A percentile compares a stretch with the other conserved stretches of the same genome.
Conservation (phyloP, 1,140 invertebrate species). For the Plectrocnemia conspersa region DNA sequence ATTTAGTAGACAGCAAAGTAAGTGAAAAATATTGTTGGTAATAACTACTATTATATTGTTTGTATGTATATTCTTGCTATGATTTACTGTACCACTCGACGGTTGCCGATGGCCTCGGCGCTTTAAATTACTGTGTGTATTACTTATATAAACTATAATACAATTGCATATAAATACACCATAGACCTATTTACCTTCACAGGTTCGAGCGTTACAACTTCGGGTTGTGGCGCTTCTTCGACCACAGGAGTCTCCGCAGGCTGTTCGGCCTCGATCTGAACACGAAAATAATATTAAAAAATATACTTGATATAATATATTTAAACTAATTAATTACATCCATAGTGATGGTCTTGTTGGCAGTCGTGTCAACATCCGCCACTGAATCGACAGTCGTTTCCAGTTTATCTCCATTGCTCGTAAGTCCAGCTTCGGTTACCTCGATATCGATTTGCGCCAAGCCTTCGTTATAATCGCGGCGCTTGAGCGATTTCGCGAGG, state of each 20-base stretch:
- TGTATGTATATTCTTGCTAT: background rate
- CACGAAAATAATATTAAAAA: background rate
- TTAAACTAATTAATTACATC: slow-evolving; percentile 7
- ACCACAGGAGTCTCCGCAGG: background rate
- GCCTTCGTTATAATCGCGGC: slow-evolving; percentile 48
- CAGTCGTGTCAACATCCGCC: background rate
- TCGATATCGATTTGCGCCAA: slow-evolving; percentile 50
- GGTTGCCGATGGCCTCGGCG: slow-evolving; percentile 7
- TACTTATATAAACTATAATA: slow-evolving; percentile 8
- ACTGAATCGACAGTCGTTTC: background rate
- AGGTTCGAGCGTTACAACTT: background rate
- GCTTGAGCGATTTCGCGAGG: slow-evolving; percentile 45
- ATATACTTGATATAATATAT: background rate
- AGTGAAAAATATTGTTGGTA: background rate
- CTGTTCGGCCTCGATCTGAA: slow-evolving; percentile 4
- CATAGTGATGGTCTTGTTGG: background rate
- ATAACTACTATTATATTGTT: background rate
- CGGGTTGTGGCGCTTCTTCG: background rate
- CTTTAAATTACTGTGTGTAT: background rate
- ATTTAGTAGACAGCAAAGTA: too few species aligned
- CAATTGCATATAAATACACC: slow-evolving; percentile 11
- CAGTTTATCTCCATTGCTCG: slow-evolving; percentile 8
- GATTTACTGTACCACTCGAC: background rate
- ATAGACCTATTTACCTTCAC: slow-evolving; percentile 4
- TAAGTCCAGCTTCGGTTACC: slow-evolving; percentile 42